Evolutionary conservation across 2,797 vertebrate genomes (phyloP), one percentile per base, ranked within the genome.

Genomic region (Tauraco hartlaubi): DNA sequence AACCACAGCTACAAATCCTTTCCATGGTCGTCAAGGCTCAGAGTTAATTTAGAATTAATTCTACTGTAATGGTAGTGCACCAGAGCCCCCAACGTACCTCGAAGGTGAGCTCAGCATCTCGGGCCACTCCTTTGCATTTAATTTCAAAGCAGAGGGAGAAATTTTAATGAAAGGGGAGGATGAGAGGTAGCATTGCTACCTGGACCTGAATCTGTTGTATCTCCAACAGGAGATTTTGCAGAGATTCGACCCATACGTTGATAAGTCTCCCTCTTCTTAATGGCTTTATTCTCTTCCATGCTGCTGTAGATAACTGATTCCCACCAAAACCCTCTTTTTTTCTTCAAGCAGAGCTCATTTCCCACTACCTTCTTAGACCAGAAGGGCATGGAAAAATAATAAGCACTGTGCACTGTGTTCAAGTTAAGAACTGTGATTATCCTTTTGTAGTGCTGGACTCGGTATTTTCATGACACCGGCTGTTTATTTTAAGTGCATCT

Each of bases 401-500:
- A 77, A 86, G 58, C 64, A 5, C 67, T 51, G 37, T n/a, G n/a
- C 77, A 8, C 49, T n/a, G 21, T 85, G 84, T 62, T 92, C 19
- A 31, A 55, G 72, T 68, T 37, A 66, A 93, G 88, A 67, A 66
- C 54, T 0, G 0, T 91, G 91, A 96, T 96, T 92, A 85, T 77
- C 75, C 80, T 74, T 92, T 41, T 46, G 75, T 62, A 66, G 89
- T 22, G 52, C 28, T 0, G 0, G 66, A 56, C 55, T 23, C 0
- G 15, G 72, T 91, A 54, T 92, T 92, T 92, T 64, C 74, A 43
- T 2, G 0, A 26, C 74, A 35, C 56, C 0, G 0, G 17, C 5
- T 9, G 55, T 94, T 96, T 88, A 87, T 92, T 96, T 96, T 59
- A 81, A 91, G 85, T 74, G 49, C 43, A 6, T 85, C 83, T 64